Evolutionary conservation across 2,113 vertebrate genomes (phyloP).

Genomic region (Steatornis caripensis): DNA sequence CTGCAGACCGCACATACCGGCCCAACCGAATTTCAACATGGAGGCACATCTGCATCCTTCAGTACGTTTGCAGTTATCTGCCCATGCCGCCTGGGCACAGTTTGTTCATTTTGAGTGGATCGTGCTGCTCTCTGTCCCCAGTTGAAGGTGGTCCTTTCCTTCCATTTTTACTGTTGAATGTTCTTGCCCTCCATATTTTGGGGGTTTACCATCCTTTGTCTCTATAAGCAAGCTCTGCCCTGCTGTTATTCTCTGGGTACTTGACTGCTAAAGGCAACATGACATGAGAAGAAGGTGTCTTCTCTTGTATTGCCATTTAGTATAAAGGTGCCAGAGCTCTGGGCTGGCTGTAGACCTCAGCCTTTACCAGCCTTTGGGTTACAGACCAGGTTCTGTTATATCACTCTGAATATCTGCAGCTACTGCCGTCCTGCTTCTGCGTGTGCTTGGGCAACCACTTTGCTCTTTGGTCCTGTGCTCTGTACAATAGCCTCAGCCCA

Average conservation of each 20-base stretch:
- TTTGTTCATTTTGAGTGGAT: background rate
- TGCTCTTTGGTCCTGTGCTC: background rate
- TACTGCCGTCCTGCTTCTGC: background rate
- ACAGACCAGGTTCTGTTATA: background rate
- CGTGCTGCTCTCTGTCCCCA: background rate
- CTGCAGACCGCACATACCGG: background rate
- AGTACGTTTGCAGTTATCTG: background rate
- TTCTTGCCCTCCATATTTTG: background rate
- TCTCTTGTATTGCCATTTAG: background rate
- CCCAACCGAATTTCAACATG: too few relatives aligned
- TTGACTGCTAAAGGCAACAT: background rate
- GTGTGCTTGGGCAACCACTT: background rate
- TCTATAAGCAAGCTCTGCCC: background rate
- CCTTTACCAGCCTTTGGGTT: background rate
- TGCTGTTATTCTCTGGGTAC: background rate
- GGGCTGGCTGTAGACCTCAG: background rate
- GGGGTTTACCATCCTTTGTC: background rate
- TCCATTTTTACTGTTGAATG: background rate
- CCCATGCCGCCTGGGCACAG: background rate
- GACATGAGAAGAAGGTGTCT: background rate
- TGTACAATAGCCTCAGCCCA: background rate
- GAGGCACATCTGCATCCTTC: background rate
- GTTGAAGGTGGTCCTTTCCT: background rate
- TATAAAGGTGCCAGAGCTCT: background rate
- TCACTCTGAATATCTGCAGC: background rate